phyloP scores from a whole-genome alignment of 2,888 invertebrate species.

The Germaria angustata region DNA sequence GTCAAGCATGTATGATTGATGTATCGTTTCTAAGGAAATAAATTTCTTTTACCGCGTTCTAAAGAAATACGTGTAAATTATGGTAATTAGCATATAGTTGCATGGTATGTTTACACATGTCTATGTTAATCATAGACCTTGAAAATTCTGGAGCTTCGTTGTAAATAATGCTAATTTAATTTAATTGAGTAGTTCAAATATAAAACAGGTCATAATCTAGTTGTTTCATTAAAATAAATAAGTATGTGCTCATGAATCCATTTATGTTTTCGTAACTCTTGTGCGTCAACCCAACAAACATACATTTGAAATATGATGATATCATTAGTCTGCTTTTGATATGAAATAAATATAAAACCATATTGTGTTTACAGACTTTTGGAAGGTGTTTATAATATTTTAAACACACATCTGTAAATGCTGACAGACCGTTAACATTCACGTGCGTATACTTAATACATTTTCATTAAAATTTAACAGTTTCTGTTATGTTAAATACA shows the following conservation, averaged over 20 bases:
- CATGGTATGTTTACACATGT: not conserved
- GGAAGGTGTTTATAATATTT: not conserved
- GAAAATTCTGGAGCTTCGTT: not conserved
- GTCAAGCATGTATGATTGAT: not conserved
- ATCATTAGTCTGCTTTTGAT: not conserved
- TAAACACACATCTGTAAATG: not conserved
- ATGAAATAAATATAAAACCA: not conserved
- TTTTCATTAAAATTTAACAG: not conserved
- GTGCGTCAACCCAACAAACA: not conserved
- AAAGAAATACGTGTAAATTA: not conserved
- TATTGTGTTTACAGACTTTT: too few species aligned
- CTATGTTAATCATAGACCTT: not conserved
- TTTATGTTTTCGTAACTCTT: not conserved
- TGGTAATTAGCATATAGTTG: not conserved
- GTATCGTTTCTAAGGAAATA: not conserved
- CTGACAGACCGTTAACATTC: not conserved
- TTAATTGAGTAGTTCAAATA: not conserved
- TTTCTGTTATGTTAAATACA: not conserved
- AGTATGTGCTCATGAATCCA: not conserved
- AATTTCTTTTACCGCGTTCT: not conserved
- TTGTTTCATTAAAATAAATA: not conserved
- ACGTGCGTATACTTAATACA: not conserved
- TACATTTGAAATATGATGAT: not conserved
- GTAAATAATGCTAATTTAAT: not conserved
- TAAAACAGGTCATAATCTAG: not conserved